A percentile compares a stretch with the other conserved stretches of the same genome.
These are phyloP conservation scores for Micropterix aruncella DNA, from an alignment of 2,888 invertebrate genomes.

Conservation along the genomic window DNA sequence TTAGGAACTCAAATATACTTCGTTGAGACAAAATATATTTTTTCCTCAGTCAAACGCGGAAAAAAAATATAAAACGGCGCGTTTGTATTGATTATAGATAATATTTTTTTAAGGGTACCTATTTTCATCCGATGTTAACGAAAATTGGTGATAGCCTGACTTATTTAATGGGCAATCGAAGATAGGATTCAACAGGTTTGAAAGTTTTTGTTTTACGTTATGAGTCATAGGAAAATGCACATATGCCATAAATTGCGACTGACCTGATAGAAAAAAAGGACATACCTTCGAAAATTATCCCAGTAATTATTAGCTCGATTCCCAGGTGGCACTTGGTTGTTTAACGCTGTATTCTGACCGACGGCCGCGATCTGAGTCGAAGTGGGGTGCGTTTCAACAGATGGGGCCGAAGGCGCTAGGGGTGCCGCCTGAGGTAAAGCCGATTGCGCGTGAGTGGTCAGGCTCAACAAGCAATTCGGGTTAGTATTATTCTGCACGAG, in stretches of 20 bases:
- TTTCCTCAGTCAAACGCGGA: too few species aligned
- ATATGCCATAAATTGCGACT: constrained; percentile 3
- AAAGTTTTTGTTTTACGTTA: too few species aligned
- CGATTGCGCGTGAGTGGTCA: constrained; percentile 6
- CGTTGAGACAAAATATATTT: too few species aligned
- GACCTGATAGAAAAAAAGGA: too few species aligned
- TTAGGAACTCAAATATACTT: too few species aligned
- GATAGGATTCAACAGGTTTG: too few species aligned
- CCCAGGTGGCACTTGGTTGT: constrained; percentile 84
- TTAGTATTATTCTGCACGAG: constrained; percentile 11
- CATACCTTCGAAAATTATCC: constrained; percentile 87
- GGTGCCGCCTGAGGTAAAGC: neutral
- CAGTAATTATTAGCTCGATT: constrained; percentile 87
- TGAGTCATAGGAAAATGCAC: too few species aligned
- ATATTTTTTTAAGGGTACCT: too few species aligned
- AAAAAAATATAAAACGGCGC: neutral
- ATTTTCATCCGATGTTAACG: too few species aligned
- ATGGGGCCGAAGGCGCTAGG: neutral
- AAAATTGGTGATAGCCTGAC: neutral
- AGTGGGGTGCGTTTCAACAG: constrained; percentile 19
- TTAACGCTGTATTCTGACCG: constrained; percentile 41
- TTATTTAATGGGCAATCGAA: constrained; percentile 2
- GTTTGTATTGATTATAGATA: too few species aligned
- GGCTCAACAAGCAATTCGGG: constrained; percentile 9
- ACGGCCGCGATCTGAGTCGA: constrained; percentile 16